A percentile compares a stretch with the other conserved stretches of the same genome.
These are phyloP conservation scores for Ruditapes philippinarum DNA, from an alignment of 1,140 invertebrate genomes.

Conservation along the genomic window DNA sequence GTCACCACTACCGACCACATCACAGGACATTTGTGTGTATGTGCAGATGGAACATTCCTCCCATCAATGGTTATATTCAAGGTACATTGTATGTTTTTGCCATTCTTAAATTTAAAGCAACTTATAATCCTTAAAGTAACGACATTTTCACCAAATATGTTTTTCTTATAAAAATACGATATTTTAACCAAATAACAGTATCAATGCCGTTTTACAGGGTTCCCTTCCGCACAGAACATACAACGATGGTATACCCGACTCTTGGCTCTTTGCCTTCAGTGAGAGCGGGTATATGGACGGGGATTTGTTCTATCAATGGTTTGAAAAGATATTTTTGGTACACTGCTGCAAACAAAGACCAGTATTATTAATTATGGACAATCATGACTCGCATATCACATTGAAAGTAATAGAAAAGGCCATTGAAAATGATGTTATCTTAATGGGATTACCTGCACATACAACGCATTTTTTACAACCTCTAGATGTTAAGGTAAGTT, in stretches of 20 bases:
- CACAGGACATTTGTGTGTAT: neutral
- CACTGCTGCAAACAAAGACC: conserved; percentile 29
- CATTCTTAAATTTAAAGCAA: too few relatives aligned
- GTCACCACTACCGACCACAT: neutral
- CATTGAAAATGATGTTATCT: conserved; percentile 54
- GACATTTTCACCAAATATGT: too few relatives aligned
- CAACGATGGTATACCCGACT: neutral
- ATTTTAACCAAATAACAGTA: too few relatives aligned
- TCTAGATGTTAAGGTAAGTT: conserved; percentile 50
- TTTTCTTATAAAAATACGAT: too few relatives aligned
- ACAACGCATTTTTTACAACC: conserved; percentile 70
- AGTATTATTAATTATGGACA: conserved; percentile 58
- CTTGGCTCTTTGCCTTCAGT: too few relatives aligned
- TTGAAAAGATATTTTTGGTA: too few relatives aligned
- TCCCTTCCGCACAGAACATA: neutral
- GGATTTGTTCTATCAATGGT: too few relatives aligned
- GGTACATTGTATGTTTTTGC: neutral
- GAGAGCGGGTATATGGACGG: too few relatives aligned
- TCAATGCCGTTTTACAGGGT: too few relatives aligned
- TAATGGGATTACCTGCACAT: conserved; percentile 62
- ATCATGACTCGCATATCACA: conserved; percentile 84
- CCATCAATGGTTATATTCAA: neutral
- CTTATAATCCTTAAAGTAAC: too few relatives aligned
- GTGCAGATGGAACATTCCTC: neutral
- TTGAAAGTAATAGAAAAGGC: too few relatives aligned